A percentile compares a stretch with the other conserved stretches of the same genome.
Evolutionary conservation across 1,140 invertebrate species (phyloP).

Genomic region (Zaprionus tsacasi): DNA sequence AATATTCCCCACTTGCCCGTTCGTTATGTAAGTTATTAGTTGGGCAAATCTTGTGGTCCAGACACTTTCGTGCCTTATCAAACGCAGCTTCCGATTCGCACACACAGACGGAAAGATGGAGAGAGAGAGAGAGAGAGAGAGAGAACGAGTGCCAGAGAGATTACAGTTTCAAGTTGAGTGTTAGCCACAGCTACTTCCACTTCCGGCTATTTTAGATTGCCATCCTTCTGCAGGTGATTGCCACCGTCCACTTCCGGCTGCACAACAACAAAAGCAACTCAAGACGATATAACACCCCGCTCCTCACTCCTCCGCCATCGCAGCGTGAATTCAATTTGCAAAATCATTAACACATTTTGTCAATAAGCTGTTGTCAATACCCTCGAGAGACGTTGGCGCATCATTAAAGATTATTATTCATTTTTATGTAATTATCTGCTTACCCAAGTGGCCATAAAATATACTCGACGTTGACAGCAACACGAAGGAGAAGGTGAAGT

Average conservation of each 20-base stretch:
- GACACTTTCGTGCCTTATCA: conserved; percentile 72
- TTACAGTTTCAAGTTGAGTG: conserved; percentile 48
- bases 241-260: conserved; percentile 52
- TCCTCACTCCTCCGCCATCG: neutral
- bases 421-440: conserved; percentile 81
- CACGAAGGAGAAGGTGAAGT: neutral
- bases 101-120: conserved; percentile 37
- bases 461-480: conserved; percentile 23
- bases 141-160: too few species aligned
- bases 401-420: conserved; percentile 75
- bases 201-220: conserved; percentile 74
- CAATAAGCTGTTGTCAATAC: conserved; percentile 74
- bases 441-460: conserved; percentile 53
- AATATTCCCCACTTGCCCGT: neutral
- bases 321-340: conserved; percentile 68
- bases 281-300: neutral
- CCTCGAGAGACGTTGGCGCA: conserved; percentile 45
- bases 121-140: conserved; percentile 41
- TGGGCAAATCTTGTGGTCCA: conserved; percentile 40
- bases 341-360: conserved; percentile 79
- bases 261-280: conserved; percentile 1
- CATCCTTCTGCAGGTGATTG: conserved; percentile 69
- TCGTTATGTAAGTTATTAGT: conserved; percentile 26
- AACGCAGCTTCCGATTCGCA: conserved; percentile 64
- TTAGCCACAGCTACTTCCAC: conserved; percentile 29